Conservation (phyloP, 2,888 invertebrate species). For the Macaria liturata region DNA sequence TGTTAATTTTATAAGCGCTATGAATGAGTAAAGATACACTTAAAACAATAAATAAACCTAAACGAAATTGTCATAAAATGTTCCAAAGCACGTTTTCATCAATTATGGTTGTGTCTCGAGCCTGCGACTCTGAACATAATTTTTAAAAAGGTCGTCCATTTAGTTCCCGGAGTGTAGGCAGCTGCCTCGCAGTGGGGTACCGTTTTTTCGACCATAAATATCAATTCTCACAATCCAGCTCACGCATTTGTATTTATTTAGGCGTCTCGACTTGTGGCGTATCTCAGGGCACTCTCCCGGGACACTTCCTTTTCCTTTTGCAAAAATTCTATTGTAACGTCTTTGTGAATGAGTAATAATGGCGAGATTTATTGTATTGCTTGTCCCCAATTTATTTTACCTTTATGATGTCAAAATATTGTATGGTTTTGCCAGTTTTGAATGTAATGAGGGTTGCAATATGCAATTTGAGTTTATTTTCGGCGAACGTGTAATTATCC, state of each 20-base stretch:
- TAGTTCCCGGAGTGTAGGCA: conserved; percentile 52
- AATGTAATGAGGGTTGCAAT: conserved; percentile 23
- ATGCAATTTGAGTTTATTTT: conserved; percentile 13
- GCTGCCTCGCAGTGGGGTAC: conserved; percentile 67
- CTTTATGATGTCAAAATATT: conserved; percentile 35
- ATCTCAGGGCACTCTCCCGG: conserved; percentile 51
- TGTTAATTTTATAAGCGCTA: too few relatives aligned
- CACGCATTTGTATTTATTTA: conserved; percentile 80
- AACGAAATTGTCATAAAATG: conserved; percentile 41
- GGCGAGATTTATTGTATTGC: conserved; percentile 43
- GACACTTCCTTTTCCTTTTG: conserved; percentile 63
- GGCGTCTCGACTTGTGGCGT: conserved; percentile 57
- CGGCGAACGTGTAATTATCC: conserved; percentile 14
- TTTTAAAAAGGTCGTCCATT: conserved; percentile 50
- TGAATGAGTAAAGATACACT: too few relatives aligned
- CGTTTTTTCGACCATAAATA: conserved; percentile 78
- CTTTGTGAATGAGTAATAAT: conserved; percentile 54
- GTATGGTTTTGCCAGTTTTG: conserved; percentile 16
- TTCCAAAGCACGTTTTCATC: conserved; percentile 41
- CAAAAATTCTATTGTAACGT: conserved; percentile 53
- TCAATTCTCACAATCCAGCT: conserved; percentile 76
- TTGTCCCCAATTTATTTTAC: conserved; percentile 30
- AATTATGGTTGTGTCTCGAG: conserved; percentile 43
- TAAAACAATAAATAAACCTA: conserved; percentile 32
- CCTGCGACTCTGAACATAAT: conserved; percentile 47